These are phyloP conservation scores for Caenorhabditis afra DNA, from an alignment of 2,888 invertebrate species.

Conservation along the genomic window DNA sequence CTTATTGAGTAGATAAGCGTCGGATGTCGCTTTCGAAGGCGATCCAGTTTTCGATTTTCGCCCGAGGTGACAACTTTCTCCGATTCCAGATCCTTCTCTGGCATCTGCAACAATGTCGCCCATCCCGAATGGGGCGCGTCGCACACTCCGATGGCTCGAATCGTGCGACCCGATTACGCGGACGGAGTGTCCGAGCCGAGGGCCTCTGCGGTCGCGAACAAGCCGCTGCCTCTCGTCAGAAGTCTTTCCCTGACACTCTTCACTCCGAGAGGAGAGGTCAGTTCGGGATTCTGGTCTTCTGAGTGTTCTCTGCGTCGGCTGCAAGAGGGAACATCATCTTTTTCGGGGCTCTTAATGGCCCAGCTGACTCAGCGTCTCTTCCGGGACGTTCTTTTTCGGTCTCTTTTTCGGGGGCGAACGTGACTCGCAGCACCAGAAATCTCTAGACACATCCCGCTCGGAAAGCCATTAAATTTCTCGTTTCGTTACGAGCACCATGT, in stretches of 20 bases:
- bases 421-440: conserved; percentile 4
- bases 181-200: conserved; percentile 70
- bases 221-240: conserved; percentile 66
- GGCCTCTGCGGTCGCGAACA: conserved; percentile 35
- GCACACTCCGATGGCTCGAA: conserved; percentile 77
- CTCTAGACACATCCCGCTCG: background rate
- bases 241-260: conserved; percentile 69
- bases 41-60: conserved; percentile 36
- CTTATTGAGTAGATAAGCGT: conserved; percentile 48
- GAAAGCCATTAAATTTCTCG: no score
- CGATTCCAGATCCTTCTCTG: conserved; percentile 71
- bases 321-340: background rate
- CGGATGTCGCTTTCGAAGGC: conserved; percentile 42
- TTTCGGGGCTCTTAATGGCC: no score
- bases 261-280: conserved; percentile 60
- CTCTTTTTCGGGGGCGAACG: background rate
- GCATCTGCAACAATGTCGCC: conserved; percentile 80
- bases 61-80: background rate
- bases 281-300: background rate
- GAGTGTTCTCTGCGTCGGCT: background rate
- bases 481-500: conserved; percentile 7
- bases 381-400: background rate
- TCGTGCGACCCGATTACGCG: conserved; percentile 77
- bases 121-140: conserved; percentile 78
- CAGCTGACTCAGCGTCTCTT: conserved; percentile 5